Conservation (phyloP, 2,888 invertebrate genomes). For the Parapristionchus giblindavisi region DNA sequence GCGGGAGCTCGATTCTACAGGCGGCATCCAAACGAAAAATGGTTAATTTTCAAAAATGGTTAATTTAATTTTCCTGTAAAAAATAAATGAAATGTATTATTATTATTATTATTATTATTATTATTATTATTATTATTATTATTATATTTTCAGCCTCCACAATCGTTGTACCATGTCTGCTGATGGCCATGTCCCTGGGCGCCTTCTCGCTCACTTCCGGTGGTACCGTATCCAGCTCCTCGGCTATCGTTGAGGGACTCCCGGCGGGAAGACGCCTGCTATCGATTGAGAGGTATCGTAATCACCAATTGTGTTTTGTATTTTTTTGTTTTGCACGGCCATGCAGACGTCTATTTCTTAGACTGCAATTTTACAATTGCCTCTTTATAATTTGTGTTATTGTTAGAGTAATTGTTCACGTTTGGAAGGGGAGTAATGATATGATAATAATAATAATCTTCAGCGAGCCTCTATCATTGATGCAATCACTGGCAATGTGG, state of each 20-base stretch:
- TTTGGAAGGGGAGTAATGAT: conserved; percentile 3
- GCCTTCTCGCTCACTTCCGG: conserved; percentile 17
- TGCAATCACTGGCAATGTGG: conserved; percentile 45
- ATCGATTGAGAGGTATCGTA: neutral
- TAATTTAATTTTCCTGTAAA: too few species aligned
- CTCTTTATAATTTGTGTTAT: too few species aligned
- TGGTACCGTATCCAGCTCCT: neutral
- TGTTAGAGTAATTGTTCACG: too few species aligned
- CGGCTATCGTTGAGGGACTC: conserved; percentile 9
- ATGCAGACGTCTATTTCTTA: too few species aligned
- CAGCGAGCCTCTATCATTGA: neutral
- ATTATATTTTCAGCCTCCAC: conserved; percentile 47
- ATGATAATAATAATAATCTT: neutral
- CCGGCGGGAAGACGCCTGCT: conserved; percentile 28
- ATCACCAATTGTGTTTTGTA: too few species aligned
- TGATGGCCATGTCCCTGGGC: conserved; percentile 42
- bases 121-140: neutral
- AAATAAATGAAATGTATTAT: too few species aligned
- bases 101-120: neutral
- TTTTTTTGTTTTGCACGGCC: too few species aligned
- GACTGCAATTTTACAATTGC: too few species aligned
- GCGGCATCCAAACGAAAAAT: too few species aligned
- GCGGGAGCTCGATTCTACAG: too few species aligned
- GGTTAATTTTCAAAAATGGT: too few species aligned
- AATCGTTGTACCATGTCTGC: conserved; percentile 59